phyloP scores from a whole-genome alignment of 2,888 invertebrate genomes.

The Pterostichus niger region DNA sequence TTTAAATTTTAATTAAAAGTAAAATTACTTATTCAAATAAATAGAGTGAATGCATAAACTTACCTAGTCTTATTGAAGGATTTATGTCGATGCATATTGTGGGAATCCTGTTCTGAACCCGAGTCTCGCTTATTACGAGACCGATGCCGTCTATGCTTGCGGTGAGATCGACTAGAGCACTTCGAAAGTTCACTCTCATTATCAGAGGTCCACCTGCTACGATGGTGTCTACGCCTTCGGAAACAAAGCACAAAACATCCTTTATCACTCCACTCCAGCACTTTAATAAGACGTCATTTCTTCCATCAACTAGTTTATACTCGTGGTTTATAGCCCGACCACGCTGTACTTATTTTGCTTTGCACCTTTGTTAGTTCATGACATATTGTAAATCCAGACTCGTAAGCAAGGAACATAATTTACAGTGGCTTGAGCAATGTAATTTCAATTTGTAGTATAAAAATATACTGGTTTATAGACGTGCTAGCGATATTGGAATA shows the following conservation, averaged over 20 bases:
- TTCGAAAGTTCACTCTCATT: constrained; percentile 94
- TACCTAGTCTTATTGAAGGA: constrained; percentile 72
- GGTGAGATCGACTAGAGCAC: constrained; percentile 89
- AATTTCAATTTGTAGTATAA: background rate
- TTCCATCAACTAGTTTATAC: background rate
- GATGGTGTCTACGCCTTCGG: constrained; percentile 84
- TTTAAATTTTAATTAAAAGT: no score
- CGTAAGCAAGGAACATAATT: background rate
- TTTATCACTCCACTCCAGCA: background rate
- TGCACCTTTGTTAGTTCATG: background rate
- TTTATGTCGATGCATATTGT: constrained; percentile 70
- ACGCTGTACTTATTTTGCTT: background rate
- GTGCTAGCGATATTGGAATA: background rate
- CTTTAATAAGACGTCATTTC: constrained; percentile 10
- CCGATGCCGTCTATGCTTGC: constrained; percentile 87
- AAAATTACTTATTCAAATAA: no score
- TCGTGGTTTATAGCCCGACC: constrained; percentile 2
- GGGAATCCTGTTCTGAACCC: constrained; percentile 85
- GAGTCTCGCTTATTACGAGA: constrained; percentile 88
- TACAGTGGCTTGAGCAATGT: no score
- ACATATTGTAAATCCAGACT: background rate
- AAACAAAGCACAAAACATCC: constrained; percentile 26
- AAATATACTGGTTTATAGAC: background rate
- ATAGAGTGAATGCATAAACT: background rate
- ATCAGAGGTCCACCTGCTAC: constrained; percentile 90